phyloP scores from a whole-genome alignment of 2,888 invertebrate species.

The Argyresthia albistria region DNA sequence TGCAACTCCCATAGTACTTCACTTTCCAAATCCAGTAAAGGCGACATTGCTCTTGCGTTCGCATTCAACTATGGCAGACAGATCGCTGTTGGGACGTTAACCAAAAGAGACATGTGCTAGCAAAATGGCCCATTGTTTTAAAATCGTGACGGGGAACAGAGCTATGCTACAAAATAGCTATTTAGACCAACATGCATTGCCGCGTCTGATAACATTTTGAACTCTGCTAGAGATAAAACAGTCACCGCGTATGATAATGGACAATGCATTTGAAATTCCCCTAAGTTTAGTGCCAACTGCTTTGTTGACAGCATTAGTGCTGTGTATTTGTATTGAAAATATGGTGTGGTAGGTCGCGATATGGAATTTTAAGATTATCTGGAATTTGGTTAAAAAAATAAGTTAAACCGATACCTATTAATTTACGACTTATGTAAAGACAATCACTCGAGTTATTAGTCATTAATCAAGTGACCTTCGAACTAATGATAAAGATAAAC shows the following conservation, averaged over 20 bases:
- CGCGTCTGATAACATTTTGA: constrained; percentile 14
- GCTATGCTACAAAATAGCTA: constrained; percentile 11
- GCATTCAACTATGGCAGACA: background rate
- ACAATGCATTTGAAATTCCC: background rate
- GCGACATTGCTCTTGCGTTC: background rate
- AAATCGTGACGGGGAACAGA: constrained; percentile 23
- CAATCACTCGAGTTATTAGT: too few relatives aligned
- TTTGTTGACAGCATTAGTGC: background rate
- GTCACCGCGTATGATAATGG: background rate
- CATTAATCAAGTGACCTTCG: too few relatives aligned
- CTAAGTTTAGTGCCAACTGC: background rate
- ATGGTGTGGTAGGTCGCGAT: background rate
- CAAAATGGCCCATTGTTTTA: constrained; percentile 21
- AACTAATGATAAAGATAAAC: too few relatives aligned
- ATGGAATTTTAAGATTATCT: background rate
- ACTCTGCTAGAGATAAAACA: constrained; percentile 6
- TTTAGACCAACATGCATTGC: constrained; percentile 8
- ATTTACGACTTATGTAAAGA: too few relatives aligned
- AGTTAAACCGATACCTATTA: background rate
- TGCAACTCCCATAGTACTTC: background rate
- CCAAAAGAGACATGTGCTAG: constrained; percentile 5
- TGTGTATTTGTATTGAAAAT: background rate
- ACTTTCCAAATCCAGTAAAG: background rate
- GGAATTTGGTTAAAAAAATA: background rate
- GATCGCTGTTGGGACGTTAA: background rate